Evolutionary conservation across 1,140 invertebrate genomes (phyloP).

Genomic region (Triops cancriformis): DNA sequence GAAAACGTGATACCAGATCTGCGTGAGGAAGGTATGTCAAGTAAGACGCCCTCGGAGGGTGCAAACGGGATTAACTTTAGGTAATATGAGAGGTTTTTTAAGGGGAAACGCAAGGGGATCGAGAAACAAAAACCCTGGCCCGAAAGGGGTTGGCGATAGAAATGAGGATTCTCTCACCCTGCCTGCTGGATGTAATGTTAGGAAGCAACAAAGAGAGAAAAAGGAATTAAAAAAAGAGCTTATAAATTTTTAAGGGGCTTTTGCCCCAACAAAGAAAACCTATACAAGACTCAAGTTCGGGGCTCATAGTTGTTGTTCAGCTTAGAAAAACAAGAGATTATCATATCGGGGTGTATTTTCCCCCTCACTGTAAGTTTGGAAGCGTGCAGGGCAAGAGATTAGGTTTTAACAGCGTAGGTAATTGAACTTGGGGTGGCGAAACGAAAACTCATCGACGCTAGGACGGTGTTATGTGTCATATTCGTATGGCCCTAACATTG

Average conservation of each 20-base stretch:
- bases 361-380: neutral
- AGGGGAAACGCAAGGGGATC: neutral
- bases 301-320: neutral
- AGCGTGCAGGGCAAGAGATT: neutral
- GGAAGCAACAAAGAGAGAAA: too few species aligned
- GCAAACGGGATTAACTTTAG: constrained; percentile 10
- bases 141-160: too few species aligned
- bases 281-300: neutral
- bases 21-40: neutral
- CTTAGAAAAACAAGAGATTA: neutral
- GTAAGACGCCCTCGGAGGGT: neutral
- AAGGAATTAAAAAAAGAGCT: too few species aligned
- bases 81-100: neutral
- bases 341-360: neutral
- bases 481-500: too few species aligned
- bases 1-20: neutral
- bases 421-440: neutral
- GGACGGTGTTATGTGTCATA: neutral
- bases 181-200: too few species aligned
- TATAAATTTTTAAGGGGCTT: neutral
- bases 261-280: neutral
- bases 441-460: neutral
- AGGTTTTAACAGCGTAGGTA: neutral
- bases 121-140: too few species aligned
- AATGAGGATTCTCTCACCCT: too few species aligned